A percentile compares a stretch with the other conserved stretches of the same genome.
Conservation (phyloP, 2,113 vertebrate genomes). For the Scolopax mira region DNA sequence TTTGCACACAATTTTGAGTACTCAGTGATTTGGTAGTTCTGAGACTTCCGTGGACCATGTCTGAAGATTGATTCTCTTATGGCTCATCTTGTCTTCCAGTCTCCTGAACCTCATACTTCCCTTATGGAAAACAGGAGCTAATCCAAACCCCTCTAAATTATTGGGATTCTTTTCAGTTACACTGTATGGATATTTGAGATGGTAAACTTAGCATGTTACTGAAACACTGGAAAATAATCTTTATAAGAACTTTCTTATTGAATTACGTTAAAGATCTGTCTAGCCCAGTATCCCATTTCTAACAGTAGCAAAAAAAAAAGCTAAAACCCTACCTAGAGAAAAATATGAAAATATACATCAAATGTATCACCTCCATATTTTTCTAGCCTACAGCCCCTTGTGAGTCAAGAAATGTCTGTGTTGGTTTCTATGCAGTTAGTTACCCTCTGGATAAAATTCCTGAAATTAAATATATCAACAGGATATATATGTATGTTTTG, state of each 20-base stretch:
- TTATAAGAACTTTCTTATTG: neutral
- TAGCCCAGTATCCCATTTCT: neutral
- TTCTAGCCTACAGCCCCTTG: neutral
- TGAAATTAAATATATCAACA: neutral
- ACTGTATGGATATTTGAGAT: neutral
- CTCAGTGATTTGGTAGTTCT: constrained; percentile 69
- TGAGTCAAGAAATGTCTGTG: neutral
- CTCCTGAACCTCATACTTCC: neutral
- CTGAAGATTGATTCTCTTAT: neutral
- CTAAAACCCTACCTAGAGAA: neutral
- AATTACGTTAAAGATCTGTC: neutral
- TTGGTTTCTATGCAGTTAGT: neutral
- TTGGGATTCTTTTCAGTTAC: neutral
- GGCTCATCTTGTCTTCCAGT: neutral
- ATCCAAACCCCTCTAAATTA: neutral
- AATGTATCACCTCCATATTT: neutral
- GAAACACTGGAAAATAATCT: neutral
- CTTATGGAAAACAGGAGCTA: neutral
- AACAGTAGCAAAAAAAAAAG: neutral
- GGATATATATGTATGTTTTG: neutral
- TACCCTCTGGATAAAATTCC: neutral
- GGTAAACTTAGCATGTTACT: neutral
- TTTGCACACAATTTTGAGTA: constrained; percentile 77
- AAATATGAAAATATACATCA: neutral
- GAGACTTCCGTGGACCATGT: constrained; percentile 4